These are phyloP conservation scores for Microtus richardsoni DNA, from an alignment of 2,113 vertebrate species.

Conservation along the genomic window DNA sequence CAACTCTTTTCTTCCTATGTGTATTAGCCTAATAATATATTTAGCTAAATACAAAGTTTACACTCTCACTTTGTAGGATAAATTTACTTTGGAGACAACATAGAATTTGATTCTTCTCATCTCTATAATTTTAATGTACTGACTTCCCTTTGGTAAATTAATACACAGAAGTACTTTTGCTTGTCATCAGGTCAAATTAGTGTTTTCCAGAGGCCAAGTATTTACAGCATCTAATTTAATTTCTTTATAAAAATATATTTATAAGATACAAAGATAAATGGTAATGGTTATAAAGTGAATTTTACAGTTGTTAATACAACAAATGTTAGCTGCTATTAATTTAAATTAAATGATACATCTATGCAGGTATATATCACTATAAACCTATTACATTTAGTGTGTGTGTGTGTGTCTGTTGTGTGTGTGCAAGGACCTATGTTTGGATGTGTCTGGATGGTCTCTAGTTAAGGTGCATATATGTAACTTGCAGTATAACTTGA, in stretches of 20 bases:
- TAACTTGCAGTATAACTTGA: background rate
- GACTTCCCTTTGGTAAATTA: background rate
- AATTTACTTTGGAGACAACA: background rate
- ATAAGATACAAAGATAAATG: background rate
- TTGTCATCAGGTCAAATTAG: background rate
- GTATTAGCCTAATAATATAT: background rate
- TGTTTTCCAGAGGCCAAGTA: background rate
- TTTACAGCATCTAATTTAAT: background rate
- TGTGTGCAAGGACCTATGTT: background rate
- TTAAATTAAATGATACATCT: background rate
- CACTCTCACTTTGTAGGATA: background rate
- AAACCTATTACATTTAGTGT: background rate
- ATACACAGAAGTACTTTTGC: background rate
- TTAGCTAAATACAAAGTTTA: background rate
- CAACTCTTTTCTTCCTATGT: background rate
- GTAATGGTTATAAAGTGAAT: background rate
- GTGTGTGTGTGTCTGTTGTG: background rate
- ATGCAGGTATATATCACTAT: background rate
- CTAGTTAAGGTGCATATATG: background rate
- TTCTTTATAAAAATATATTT: background rate
- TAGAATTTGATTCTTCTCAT: conserved; percentile 1
- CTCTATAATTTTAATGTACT: background rate
- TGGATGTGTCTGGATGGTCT: background rate
- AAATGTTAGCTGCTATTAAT: background rate
- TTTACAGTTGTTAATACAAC: background rate